Conservation (phyloP, 2,888 invertebrate species). For the Lamellibrachia satsuma region DNA sequence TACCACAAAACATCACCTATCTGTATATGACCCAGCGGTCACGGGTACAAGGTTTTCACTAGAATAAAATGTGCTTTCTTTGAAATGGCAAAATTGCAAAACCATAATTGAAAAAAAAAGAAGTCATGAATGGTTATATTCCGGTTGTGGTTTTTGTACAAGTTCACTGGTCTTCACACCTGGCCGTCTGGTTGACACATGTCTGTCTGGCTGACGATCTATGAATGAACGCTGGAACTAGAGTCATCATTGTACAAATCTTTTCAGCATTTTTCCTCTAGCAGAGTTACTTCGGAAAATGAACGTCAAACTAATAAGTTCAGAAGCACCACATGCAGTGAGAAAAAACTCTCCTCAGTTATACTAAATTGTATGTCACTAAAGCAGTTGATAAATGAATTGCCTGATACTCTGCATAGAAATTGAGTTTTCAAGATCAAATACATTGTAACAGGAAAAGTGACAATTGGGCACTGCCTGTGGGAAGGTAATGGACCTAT, state of each 20-base stretch:
- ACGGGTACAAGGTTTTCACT: neutral
- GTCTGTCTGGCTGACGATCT: neutral
- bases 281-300: neutral
- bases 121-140: neutral
- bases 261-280: neutral
- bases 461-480: neutral
- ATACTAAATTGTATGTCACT: neutral
- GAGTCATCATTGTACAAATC: neutral
- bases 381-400: slow-evolving; percentile 17
- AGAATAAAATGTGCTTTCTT: neutral
- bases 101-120: neutral
- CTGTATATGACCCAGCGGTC: neutral
- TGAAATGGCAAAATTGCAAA: neutral
- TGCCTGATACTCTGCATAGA: neutral
- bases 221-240: neutral
- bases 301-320: neutral
- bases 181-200: neutral
- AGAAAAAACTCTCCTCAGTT: neutral
- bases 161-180: neutral
- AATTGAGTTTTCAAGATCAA: slow-evolving; percentile 3
- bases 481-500: neutral
- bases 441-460: neutral
- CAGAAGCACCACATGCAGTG: neutral
- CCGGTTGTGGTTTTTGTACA: neutral
- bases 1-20: neutral